Percentiles rank a stretch among this genome's conserved stretches.
These are phyloP conservation scores for Pipa parva DNA, from an alignment of 2,113 vertebrate species.

Conservation along the genomic window DNA sequence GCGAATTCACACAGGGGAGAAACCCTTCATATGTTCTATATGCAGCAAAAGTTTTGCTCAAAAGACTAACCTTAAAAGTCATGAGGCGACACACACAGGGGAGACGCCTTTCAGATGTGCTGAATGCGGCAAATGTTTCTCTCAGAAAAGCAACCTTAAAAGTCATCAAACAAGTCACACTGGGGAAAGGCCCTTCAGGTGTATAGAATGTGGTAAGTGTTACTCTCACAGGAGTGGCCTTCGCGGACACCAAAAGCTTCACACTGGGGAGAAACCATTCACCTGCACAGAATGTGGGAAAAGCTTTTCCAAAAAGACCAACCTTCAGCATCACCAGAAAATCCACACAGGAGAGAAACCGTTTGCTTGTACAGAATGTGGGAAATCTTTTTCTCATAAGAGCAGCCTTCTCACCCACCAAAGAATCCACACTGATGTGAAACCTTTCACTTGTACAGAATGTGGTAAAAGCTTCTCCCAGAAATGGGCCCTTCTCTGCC, in stretches of 20 bases:
- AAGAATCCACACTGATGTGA: conserved; percentile 1
- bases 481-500: conserved; percentile 1
- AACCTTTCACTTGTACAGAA: conserved; percentile 6
- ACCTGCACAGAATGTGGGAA: background rate
- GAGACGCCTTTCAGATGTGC: background rate
- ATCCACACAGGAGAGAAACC: conserved; percentile 16
- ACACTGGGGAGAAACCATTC: background rate
- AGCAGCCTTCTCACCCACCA: conserved; percentile 13
- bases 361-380: conserved; percentile 22
- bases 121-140: background rate
- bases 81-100: background rate
- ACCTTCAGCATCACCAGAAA: background rate
- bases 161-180: background rate
- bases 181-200: background rate
- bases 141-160: background rate
- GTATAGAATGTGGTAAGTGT: background rate
- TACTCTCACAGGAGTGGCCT: background rate
- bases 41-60: background rate
- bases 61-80: background rate
- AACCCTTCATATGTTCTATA: background rate
- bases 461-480: conserved; percentile 34
- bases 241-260: background rate
- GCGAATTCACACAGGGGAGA: background rate
- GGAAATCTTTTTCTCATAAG: conserved; percentile 12
- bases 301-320: background rate